Evolutionary conservation across 2,888 invertebrate genomes (phyloP), one percentile per base, ranked within the genome.

Genomic region (Emmelina monodactyla): DNA sequence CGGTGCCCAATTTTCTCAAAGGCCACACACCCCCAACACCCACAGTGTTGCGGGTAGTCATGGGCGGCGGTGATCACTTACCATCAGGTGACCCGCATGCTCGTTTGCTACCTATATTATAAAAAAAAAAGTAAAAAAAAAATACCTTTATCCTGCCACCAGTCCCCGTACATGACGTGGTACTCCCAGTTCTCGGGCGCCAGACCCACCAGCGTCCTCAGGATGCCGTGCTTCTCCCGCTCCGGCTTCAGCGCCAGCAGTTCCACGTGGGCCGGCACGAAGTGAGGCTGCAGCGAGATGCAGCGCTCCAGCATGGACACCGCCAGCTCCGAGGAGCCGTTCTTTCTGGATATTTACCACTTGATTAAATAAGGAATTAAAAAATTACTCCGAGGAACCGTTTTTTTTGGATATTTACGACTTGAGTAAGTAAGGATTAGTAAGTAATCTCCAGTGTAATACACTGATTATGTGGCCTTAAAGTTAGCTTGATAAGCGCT

Each of bases 101-200:
- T n/a, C n/a, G n/a, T n/a, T n/a, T n/a, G n/a, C n/a, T n/a, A n/a
- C n/a, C n/a, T n/a, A n/a, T n/a, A n/a, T n/a, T n/a, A 9, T 19
- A 6, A 33, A 22, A 14, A 2, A n/a, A 31, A 31, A 2, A 16
- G 10, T 16, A 31, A 9, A 22, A 33, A 31, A 16, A 14, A 42
- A 53, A 63, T 55, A 87, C 88, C 85, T 70, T 84, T 86, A 49
- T 82, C 83, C 41, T 83, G 79, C 25, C 88, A 76, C 86, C 90
- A 91, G 44, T 86, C 83, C 15, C 88, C 89, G 51, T 88, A 89
- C 43, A 88, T 79, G n/a, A 88, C 82, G 31, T 85, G 83, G 57
- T 88, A 85, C 55, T 89, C 87, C 51, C 89, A 86, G 53, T 87
- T 87, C 37, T 68, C 69, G 0, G 88, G 86, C 47, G 89, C 88